Base-by-base conservation (phyloP, 1,140 invertebrate genomes). In the Drosophila nannoptera region DNA sequence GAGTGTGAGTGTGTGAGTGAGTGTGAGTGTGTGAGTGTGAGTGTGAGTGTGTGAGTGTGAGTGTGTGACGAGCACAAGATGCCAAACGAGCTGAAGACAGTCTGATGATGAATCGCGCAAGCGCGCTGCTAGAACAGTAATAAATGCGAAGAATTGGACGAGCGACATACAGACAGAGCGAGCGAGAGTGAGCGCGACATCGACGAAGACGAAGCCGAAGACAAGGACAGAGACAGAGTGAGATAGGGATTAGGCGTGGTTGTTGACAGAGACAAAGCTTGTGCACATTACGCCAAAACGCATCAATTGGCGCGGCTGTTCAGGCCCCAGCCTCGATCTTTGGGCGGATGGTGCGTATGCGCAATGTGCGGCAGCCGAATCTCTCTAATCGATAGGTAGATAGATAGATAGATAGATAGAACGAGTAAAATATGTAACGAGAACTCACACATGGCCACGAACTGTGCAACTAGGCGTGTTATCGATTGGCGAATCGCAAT, bases 101-200 rank as follows among this genome's bases (percentile, higher is more conserved):
- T 54, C 64, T 69, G 65, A 58, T 49, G 54, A 73, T 65, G 43
- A 77, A 60, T 69, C 73, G 81, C 81, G 78, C 74, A 72, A 71
- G 74, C 66, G 81, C 82, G 77, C 77, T 69, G 84, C 87, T 89
- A 89, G 87, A 89, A 89, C 87, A 68, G 64, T 89, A 89, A 89
- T 89, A 89, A 89, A 87, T 87, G 77, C 75, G 63, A 72, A 75
- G 80, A 77, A 78, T 82, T 82, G 78, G 83, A 87, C 78, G 66
- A 81, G 75, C 77, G 73, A 59, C 53, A 43, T 50, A 65, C 76
- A 77, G 54, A 61, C 32, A 33, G 0, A 42, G 29, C 59, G 42
- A 48, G 60, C 70, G 49, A 75, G 31, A 55, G 16, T 35, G 7
- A 40, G 29, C 55, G 54, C 12, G 5, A 48, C n/a, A 61, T 2